Evolutionary conservation across 2,797 vertebrate genomes (phyloP).

Genomic region (Cetoscarus ocellatus): DNA sequence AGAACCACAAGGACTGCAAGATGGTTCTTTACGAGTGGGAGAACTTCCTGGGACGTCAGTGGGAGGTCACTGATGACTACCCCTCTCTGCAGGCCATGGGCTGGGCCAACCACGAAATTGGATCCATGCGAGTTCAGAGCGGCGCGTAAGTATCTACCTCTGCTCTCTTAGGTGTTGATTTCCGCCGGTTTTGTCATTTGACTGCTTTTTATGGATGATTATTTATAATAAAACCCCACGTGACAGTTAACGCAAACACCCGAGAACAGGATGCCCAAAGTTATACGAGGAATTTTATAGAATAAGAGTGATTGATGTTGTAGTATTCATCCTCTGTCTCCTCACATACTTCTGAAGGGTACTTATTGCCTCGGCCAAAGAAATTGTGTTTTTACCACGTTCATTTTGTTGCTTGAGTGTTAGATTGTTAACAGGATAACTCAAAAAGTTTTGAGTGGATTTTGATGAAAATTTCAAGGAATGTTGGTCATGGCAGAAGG

Average conservation of each 20-base stretch:
- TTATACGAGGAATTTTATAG: no score
- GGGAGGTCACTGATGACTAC: slow-evolving; percentile 95
- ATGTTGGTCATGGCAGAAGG: no score
- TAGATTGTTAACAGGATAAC: no score
- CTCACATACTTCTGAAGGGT: no score
- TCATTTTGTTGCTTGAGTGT: no score
- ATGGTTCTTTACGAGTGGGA: slow-evolving; percentile 93
- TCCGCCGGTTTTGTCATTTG: neutral
- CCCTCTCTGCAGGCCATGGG: slow-evolving; percentile 98
- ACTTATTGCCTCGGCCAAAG: no score
- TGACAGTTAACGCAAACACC: neutral
- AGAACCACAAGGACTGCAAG: slow-evolving; percentile 97
- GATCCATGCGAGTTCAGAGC: slow-evolving; percentile 94
- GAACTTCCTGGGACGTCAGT: slow-evolving; percentile 94
- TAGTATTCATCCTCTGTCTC: no score
- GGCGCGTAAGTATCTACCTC: slow-evolving; percentile 89
- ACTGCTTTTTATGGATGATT: neutral
- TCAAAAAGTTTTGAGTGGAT: no score
- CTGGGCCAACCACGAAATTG: slow-evolving; percentile 95
- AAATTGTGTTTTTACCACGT: no score
- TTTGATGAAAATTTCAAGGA: no score
- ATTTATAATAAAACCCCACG: neutral
- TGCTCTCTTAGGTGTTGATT: neutral
- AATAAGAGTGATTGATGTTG: no score
- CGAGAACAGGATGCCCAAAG: neutral